Percentiles rank a stretch among this genome's conserved stretches.
Conservation (phyloP, 2,797 vertebrate genomes). For the Danionella dracula region DNA sequence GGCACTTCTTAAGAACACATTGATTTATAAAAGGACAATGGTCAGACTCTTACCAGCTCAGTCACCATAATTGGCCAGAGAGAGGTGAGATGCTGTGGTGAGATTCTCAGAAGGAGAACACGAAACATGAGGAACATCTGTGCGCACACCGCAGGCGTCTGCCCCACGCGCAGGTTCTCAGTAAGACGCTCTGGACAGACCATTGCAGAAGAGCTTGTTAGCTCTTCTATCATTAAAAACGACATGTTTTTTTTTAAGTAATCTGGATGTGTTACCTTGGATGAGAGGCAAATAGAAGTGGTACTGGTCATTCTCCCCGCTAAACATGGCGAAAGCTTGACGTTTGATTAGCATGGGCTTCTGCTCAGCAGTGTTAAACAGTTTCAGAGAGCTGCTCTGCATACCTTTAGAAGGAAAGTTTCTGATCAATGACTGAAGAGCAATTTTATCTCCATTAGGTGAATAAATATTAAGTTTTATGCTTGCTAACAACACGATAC, state of each 20-base stretch:
- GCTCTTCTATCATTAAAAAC: no score
- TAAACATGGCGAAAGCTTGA: conserved; percentile 93
- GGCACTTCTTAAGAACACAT: not conserved
- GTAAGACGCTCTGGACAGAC: conserved; percentile 89
- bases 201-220: no score
- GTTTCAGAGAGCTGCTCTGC: conserved; percentile 91
- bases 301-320: conserved; percentile 92
- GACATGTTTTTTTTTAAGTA: no score
- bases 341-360: conserved; percentile 94
- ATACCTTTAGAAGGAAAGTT: conserved; percentile 77
- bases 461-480: no score
- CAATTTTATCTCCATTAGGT: no score
- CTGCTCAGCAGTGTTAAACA: conserved; percentile 84
- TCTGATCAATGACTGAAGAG: no score
- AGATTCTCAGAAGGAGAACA: conserved; percentile 89
- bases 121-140: conserved; percentile 98
- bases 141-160: conserved; percentile 76
- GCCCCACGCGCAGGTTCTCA: conserved; percentile 85
- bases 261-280: conserved; percentile 75
- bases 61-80: conserved; percentile 99
- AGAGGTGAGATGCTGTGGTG: conserved; percentile 90
- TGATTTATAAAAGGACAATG: not conserved
- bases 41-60: conserved; percentile 78
- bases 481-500: no score
- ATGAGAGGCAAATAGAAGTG: conserved; percentile 96